These are phyloP conservation scores for Plutella xylostella DNA, from an alignment of 2,888 invertebrate genomes.

Conservation along the genomic window DNA sequence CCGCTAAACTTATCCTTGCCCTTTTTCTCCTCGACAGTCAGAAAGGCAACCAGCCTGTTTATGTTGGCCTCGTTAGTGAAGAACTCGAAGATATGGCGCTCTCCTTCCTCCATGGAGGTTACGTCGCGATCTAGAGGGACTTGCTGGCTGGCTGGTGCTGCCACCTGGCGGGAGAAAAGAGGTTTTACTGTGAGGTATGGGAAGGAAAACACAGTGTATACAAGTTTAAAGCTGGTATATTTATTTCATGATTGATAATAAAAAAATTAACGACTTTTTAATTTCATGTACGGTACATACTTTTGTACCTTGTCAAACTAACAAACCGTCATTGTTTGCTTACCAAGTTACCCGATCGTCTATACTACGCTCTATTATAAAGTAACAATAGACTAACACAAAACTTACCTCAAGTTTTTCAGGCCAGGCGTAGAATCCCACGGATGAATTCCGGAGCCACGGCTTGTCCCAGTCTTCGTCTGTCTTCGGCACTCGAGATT, in stretches of 20 bases:
- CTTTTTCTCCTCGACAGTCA: conserved; percentile 88
- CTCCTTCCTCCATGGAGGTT: conserved; percentile 73
- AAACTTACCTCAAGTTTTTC: conserved; percentile 63
- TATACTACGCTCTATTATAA: no score
- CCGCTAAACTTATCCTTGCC: conserved; percentile 84
- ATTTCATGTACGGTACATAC: no score
- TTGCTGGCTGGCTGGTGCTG: conserved; percentile 76
- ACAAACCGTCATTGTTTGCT: no score
- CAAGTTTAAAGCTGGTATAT: no score
- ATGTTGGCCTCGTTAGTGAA: conserved; percentile 76
- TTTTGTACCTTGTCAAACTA: no score
- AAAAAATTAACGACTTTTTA: no score
- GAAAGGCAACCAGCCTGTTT: conserved; percentile 76
- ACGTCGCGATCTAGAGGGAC: conserved; percentile 63
- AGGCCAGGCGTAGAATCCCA: conserved; percentile 72
- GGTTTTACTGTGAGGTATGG: conserved; percentile 19
- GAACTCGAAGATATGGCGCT: conserved; percentile 74
- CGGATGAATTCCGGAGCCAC: conserved; percentile 76
- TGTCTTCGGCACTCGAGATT: conserved; percentile 70
- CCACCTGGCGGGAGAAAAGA: conserved; percentile 50
- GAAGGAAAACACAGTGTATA: no score
- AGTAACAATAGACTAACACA: no score
- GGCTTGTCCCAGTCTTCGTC: conserved; percentile 81
- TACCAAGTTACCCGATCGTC: no score
- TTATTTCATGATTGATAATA: no score